Base-by-base conservation (phyloP, 1,140 invertebrate genomes). In the Dufourea novaeangliae region DNA sequence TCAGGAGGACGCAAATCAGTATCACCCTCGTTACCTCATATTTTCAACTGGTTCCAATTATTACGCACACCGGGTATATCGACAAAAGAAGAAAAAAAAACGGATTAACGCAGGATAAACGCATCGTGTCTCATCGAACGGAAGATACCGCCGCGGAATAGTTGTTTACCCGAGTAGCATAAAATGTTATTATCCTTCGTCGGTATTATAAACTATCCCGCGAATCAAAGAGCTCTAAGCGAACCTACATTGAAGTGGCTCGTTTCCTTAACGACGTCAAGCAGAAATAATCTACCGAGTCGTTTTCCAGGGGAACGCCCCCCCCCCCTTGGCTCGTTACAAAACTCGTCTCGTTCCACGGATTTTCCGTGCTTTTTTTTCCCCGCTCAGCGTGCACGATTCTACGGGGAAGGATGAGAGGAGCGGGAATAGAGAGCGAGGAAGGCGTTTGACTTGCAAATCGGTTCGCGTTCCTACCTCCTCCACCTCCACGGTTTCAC, bases 281-380 rank as follows among this genome's bases (percentile, higher is more conserved):
- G 52, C 34, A 34, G 50, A 59, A 79, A 81, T 81, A 74, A 81
- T 79, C 66, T 52, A 46, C 34, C 29, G 25, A 64, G 61, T 64
- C n/a, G 39, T 61, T 50, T 68, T 79, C 57, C 61, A 78, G 63
- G 46, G 63, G 41, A n/a, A n/a, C n/a, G n/a, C n/a, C 34, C 76
- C 20, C 10, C 39, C 27, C 10, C 32, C 70, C 37, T 22, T 62
- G 37, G 10, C n/a, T 74, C 64, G 56, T 63, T 76, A 79, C 32
- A 69, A 76, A 79, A 76, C 46, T 66, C 72, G 52, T 57, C 54
- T 57, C 54, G 22, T 54, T 71, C 22, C 46, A 25, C 68, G 44
- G 39, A 29, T 69, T 52, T 39, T 69, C 66, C 50, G 32, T 32
- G 41, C 63, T n/a, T 32, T 50, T 22, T 34, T 72, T 44, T n/a